phyloP scores from a whole-genome alignment of 2,797 vertebrate species.

The Clarias fuscus region DNA sequence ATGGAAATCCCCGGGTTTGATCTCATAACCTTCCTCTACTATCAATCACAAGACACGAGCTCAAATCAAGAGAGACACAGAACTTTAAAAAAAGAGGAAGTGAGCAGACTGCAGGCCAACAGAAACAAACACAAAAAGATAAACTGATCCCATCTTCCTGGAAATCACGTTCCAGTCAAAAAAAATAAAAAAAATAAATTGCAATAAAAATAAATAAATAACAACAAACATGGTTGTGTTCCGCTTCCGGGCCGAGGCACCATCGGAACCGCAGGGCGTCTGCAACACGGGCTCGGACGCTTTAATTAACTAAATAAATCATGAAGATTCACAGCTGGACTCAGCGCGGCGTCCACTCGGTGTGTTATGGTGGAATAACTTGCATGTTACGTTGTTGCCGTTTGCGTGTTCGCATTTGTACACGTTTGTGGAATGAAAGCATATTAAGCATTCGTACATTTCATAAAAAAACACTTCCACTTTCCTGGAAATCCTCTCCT shows the following conservation, averaged over 20 bases:
- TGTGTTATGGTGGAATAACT: not conserved
- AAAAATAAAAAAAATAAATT: no score
- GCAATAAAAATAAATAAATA: no score
- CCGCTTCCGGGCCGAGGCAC: not conserved
- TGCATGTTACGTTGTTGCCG: not conserved
- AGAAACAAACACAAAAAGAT: not conserved
- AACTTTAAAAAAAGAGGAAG: not conserved
- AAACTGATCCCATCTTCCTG: not conserved
- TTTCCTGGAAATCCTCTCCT: not conserved
- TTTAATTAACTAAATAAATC: not conserved
- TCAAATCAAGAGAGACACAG: not conserved
- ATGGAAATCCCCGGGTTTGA: not conserved
- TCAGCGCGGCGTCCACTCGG: not conserved
- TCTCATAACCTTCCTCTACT: not conserved
- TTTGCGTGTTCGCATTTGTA: no score
- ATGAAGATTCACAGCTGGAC: not conserved
- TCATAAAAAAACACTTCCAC: not conserved
- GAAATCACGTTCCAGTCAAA: not conserved
- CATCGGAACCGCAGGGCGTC: not conserved
- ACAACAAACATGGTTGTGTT: not conserved
- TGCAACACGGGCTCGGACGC: not conserved
- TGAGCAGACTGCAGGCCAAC: not conserved
- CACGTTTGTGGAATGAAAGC: no score
- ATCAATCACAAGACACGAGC: not conserved
- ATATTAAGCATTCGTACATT: not conserved